Evolutionary conservation across 2,113 vertebrate genomes (phyloP), one percentile per base, ranked within the genome.

Genomic region (Marcusenius ussheri): DNA sequence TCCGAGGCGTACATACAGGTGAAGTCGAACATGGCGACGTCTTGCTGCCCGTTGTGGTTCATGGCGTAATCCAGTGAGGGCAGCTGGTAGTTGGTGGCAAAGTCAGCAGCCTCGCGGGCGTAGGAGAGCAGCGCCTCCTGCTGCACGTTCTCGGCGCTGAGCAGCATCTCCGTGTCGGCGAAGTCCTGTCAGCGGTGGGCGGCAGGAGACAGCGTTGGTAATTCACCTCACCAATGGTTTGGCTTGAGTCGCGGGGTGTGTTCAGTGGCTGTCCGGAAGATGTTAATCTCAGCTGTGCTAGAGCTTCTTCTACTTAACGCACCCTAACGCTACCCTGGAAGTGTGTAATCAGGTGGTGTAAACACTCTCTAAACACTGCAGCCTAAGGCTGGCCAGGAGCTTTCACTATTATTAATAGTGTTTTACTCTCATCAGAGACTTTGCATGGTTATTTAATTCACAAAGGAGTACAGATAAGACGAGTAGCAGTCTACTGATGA

Each of bases 11-110:
- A 97, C 98, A 99, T 99, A 94, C 95, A 97, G 31, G 98, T 99
- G 92, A 99, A 99, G 94, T 99, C 98, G 47, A 99, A 99, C 98
- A 99, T 99, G 49, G 98, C 98, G 90, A 98, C 98, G 8, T 99
- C 98, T 2, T 97, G 97, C 92, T 98, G 98, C 77, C 96, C 96
- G 0, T 96, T 97, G 94, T 99, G 98, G 94, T 99, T 99, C 90
- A 97, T 96, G 91, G 98, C 98, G 90, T 97, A 99, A 92, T 99
- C 98, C 91, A 99, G 95, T 1, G 97, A 97, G 9, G 98, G 98
- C 92, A 99, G 95, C 92, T 99, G 98, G 94, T 99, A 99, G 92
- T 98, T 97, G 89, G 98, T 99, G 92, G 97, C 98, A 90, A 98
- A 99, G 94, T 99, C 98, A 66, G 98, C 98, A 70, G 98, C 98